Conservation (phyloP, 2,888 invertebrate genomes). For the Oscheius onirici region DNA sequence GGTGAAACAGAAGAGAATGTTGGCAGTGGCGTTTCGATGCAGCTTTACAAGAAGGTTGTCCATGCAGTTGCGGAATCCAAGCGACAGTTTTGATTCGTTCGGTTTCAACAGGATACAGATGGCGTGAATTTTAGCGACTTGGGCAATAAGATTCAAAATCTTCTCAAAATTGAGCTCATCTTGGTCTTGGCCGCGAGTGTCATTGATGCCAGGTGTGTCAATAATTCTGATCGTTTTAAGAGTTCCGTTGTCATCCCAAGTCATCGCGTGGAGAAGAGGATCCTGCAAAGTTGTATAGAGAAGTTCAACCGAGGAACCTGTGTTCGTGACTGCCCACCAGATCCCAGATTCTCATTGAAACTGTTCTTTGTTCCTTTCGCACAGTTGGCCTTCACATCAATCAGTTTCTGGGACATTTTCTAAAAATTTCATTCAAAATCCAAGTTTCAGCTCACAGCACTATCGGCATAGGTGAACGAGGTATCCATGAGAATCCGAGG, state of each 20-base stretch:
- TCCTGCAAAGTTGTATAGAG: too few species aligned
- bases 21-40: neutral
- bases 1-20: constrained; percentile 2
- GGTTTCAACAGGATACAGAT: neutral
- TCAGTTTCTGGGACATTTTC: too few species aligned
- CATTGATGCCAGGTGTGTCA: constrained; percentile 11
- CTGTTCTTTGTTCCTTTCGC: too few species aligned
- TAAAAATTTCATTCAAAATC: too few species aligned
- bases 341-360: too few species aligned
- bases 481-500: neutral
- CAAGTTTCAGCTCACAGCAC: neutral
- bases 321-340: too few species aligned
- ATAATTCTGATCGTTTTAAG: neutral
- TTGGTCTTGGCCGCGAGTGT: neutral
- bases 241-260: too few species aligned
- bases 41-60: neutral
- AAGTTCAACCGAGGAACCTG: too few species aligned
- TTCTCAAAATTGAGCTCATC: constrained; percentile 7
- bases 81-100: neutral
- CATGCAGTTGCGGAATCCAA: constrained; percentile 1
- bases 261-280: too few species aligned
- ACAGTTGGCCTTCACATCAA: too few species aligned
- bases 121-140: neutral
- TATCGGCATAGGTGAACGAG: neutral
- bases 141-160: neutral